Evolutionary conservation across 2,888 invertebrate genomes (phyloP).

Genomic region (Tholera decimalis): DNA sequence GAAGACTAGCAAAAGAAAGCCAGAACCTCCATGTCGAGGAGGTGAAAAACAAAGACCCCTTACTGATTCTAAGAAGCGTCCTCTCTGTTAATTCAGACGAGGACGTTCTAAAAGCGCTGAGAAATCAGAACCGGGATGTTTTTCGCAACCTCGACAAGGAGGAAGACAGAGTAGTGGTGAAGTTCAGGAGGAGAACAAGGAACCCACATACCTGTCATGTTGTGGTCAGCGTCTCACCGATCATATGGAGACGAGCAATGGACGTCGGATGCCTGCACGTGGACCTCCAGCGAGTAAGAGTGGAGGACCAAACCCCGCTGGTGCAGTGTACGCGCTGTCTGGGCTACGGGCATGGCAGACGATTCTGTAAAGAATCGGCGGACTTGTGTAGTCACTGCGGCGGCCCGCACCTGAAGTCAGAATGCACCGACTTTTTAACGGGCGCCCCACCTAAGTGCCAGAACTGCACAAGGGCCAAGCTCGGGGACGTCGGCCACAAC

Average conservation of each 20-base stretch:
- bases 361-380: no score
- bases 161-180: no score
- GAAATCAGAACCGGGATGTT: neutral
- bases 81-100: neutral
- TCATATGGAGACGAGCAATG: neutral
- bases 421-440: no score
- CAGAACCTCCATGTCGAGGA: neutral
- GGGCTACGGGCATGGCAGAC: no score
- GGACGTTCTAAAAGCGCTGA: neutral
- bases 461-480: no score
- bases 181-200: no score
- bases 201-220: no score
- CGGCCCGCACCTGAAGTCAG: no score
- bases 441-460: no score
- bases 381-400: no score
- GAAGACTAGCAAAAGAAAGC: neutral
- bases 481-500: no score
- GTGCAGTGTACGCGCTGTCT: no score
- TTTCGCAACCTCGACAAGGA: neutral
- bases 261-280: neutral
- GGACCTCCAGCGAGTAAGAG: neutral
- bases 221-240: neutral
- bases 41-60: neutral
- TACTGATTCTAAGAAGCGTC: neutral
- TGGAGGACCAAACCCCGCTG: neutral